Base-by-base conservation (phyloP, 2,888 invertebrate genomes). In the Pseudanteris insignis region DNA sequence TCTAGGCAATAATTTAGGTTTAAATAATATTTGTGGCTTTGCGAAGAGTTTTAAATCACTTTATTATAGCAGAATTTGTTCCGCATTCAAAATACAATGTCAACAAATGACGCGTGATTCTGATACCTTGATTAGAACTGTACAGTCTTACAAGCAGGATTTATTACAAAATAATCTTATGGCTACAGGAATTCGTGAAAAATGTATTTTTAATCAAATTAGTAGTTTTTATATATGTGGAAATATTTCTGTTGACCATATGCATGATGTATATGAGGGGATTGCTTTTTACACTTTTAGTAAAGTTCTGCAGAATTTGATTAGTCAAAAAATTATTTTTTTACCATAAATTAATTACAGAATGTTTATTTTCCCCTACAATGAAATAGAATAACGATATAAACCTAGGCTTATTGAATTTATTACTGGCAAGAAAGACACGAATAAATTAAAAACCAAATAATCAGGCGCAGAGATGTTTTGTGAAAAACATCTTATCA, bases 1-100 rank as follows among this genome's bases (percentile, higher is more conserved):
- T 3, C 11, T 43, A n/a, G 43, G 43, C 2, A 12, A 30, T 11
- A 30, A 30, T 12, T 30, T 30, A 11, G 30, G 30, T 4, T 12
- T 30, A 3, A 30, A 44, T 24, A 33, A 25, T 6, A 44, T 44
- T 21, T 44, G 44, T 12, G 44, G 44, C 1, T 44, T 33, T 25
- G 8, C 33, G 2, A 24, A 44, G n/a, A 2, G 25, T 11, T 44
- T 44, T 25, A 44, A 18, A 11, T 12, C 32, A 12, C 28, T 10
- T 12, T 43, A 9, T 24, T 43, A 32, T 11, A 34, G 46, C 24
- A 18, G 34, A 11, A 34, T 46, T 13, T 25, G 26, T 33, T 8
- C 21, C 7, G 30, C 30, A 2, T 30, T 12, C 2, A 10, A 12
- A 11, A 7, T 4, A 11, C 2, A n/a, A 2, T 30, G 30, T 8